Evolutionary conservation across 2,888 invertebrate genomes (phyloP).

Genomic region (Andrena bucephala): DNA sequence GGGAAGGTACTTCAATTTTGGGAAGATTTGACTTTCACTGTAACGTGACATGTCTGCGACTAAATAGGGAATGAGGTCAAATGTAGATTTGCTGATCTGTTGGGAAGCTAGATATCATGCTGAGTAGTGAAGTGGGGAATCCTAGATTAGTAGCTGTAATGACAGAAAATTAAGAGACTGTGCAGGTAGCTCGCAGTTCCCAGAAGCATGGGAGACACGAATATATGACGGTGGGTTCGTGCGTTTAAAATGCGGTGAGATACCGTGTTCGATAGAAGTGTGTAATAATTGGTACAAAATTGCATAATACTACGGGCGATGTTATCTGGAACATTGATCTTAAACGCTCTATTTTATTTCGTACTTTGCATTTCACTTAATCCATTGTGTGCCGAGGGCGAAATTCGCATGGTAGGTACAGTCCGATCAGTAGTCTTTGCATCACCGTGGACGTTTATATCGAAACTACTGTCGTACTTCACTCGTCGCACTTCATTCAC

Average conservation of each 20-base stretch:
- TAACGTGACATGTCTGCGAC: too few relatives aligned
- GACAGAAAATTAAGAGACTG: too few relatives aligned
- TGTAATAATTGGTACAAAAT: conserved; percentile 55
- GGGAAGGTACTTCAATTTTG: too few relatives aligned
- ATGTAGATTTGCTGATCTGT: too few relatives aligned
- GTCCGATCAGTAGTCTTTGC: too few relatives aligned
- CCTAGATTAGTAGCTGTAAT: conserved; percentile 7
- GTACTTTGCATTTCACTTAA: conserved; percentile 19
- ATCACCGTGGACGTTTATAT: too few relatives aligned
- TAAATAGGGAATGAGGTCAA: too few relatives aligned
- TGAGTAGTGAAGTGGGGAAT: conserved; percentile 3
- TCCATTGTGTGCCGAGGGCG: conserved; percentile 8
- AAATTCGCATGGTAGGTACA: conserved; percentile 9
- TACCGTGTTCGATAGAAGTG: conserved; percentile 46
- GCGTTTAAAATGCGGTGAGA: conserved; percentile 53
- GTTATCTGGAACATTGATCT: conserved; percentile 46
- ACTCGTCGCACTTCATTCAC: too few relatives aligned
- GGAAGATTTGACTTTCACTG: too few relatives aligned
- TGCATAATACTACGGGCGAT: conserved; percentile 33
- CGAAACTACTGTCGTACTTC: too few relatives aligned
- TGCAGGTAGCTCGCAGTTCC: conserved; percentile 14
- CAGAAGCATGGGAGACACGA: conserved; percentile 35
- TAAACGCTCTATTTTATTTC: conserved; percentile 41
- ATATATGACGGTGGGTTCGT: conserved; percentile 40
- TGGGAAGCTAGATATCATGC: too few relatives aligned